These are phyloP conservation scores for Erebia aethiops DNA, from an alignment of 2,888 invertebrate species.

Conservation along the genomic window DNA sequence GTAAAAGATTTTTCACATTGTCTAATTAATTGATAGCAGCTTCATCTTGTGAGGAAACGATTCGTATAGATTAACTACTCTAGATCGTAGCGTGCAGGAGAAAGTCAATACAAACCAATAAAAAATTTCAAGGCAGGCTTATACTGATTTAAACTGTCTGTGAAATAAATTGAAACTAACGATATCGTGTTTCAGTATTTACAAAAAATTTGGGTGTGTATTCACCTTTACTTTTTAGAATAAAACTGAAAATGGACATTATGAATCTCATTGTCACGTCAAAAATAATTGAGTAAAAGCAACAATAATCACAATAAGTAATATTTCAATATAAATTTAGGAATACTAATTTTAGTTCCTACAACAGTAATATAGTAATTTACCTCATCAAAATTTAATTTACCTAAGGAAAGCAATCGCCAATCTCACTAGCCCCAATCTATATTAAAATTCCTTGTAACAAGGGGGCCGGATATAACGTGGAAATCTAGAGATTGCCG, in stretches of 20 bases:
- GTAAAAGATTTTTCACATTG: conserved; percentile 38
- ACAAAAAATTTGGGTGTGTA: too few relatives aligned
- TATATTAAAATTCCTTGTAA: conserved; percentile 6
- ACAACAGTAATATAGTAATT: neutral
- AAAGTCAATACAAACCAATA: too few relatives aligned
- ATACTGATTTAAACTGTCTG: too few relatives aligned
- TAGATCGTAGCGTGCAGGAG: neutral
- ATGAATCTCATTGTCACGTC: too few relatives aligned
- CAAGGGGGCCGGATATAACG: conserved; percentile 8
- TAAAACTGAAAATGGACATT: too few relatives aligned
- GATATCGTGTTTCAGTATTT: too few relatives aligned
- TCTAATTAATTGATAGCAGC: conserved; percentile 35
- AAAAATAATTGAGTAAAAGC: too few relatives aligned
- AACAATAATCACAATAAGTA: too few relatives aligned
- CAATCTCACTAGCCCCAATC: neutral
- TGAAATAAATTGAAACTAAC: too few relatives aligned
- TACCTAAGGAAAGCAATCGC: neutral
- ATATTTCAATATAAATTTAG: neutral
- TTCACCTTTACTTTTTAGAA: too few relatives aligned
- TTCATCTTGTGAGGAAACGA: conserved; percentile 12
- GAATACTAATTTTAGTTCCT: neutral
- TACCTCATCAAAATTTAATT: conserved; percentile 1
- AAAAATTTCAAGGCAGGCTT: too few relatives aligned
- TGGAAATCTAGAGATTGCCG: neutral
- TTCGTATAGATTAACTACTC: conserved; percentile 4